These are phyloP conservation scores for Chelon labrosus DNA, from an alignment of 2,797 vertebrate genomes.

Conservation along the genomic window DNA sequence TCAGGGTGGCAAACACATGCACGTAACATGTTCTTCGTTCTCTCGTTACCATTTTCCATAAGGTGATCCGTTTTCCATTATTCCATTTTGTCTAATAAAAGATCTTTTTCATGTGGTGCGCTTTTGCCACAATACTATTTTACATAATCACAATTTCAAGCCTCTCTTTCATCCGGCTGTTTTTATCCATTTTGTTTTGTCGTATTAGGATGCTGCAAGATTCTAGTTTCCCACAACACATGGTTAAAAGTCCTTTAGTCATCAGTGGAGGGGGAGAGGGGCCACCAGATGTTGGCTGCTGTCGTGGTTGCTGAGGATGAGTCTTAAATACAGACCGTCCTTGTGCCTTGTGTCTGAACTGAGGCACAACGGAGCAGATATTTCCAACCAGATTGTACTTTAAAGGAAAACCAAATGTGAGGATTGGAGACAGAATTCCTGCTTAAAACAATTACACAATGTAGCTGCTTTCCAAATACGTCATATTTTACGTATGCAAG, in stretches of 20 bases:
- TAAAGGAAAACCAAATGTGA: constrained; percentile 40
- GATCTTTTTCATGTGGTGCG: constrained; percentile 23
- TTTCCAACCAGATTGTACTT: constrained; percentile 18
- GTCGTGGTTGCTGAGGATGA: constrained; percentile 47
- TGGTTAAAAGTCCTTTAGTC: constrained; percentile 49
- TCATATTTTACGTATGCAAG: background rate
- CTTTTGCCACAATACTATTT: constrained; percentile 28
- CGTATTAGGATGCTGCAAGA: constrained; percentile 42
- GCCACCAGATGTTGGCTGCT: constrained; percentile 67
- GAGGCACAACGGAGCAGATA: constrained; percentile 19
- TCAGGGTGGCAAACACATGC: background rate
- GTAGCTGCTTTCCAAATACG: background rate
- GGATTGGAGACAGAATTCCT: background rate
- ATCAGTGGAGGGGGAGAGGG: constrained; percentile 38
- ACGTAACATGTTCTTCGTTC: background rate
- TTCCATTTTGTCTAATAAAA: background rate
- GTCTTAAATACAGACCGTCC: constrained; percentile 36
- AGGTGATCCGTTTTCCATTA: constrained; percentile 6
- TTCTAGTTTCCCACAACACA: constrained; percentile 58
- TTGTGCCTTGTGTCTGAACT: constrained; percentile 34
- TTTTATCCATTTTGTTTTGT: constrained; percentile 35
- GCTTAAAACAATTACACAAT: background rate
- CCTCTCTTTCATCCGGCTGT: constrained; percentile 44
- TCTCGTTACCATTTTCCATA: background rate
- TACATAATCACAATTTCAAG: constrained; percentile 36